Base-by-base conservation (phyloP, 2,113 vertebrate species). In the Larimichthys polyactis region DNA sequence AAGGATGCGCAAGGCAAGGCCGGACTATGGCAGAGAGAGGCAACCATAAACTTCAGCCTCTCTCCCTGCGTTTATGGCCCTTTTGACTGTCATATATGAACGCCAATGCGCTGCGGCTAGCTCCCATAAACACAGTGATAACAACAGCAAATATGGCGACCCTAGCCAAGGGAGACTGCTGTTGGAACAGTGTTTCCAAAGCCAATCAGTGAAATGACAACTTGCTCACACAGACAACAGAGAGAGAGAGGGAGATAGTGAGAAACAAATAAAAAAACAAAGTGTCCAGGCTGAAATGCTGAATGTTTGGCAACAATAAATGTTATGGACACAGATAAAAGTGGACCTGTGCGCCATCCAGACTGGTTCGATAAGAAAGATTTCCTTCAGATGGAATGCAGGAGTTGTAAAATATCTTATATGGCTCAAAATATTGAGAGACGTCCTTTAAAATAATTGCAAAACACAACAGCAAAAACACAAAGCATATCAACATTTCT, bases 311-410 rank as follows among this genome's bases (percentile, higher is more conserved):
- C 12, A 36, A 80, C 36, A 54, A 8, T 95, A 95, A 95, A 96
- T 95, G 94, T 95, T 95, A 95, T 94, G 3, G 44, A 20, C 22
- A 90, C 89, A 93, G 93, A 94, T 93, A 94, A 94, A 94, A 94
- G 92, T 93, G 92, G 95, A 95, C 89, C 43, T 71, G 94, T 32
- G 10, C n/a, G 55, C 14, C 49, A 29, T 11, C 29, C 87, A 96
- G 94, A 95, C 3, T 60, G 96, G 95, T 95, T 96, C 95, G 96
- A 95, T 95, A 95, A 88, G 95, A 96, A 89, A 87, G 93, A 94
- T 94, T 94, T 75, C 19, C 49, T 69, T 69, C 11, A 83, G 16
- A 22, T 65, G 20, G 20, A 79, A 82, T 52, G 48, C 51, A 81
- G 17, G 27, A 51, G 54, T 44, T 69, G 6, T 46, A 51, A 71